Conservation (phyloP, 2,797 vertebrate species). For the Limnodromus scolopaceus region DNA sequence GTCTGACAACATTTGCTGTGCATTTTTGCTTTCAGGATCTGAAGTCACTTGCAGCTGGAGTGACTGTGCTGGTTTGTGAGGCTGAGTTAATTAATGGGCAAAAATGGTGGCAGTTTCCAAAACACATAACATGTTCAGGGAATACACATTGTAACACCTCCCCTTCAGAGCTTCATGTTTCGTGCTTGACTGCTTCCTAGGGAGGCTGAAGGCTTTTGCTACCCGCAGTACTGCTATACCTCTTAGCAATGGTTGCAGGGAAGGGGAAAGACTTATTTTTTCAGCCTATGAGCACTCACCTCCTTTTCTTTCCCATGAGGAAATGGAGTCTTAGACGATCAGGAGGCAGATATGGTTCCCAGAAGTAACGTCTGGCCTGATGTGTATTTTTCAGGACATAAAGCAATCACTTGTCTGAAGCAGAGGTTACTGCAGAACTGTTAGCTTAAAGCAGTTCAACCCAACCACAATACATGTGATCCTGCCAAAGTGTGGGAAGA, state of each 20-base stretch:
- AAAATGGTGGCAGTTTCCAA: neutral
- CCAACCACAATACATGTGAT: neutral
- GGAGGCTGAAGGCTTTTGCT: neutral
- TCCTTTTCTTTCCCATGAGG: neutral
- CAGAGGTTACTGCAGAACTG: neutral
- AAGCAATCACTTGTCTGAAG: neutral
- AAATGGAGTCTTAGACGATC: neutral
- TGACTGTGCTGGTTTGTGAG: neutral
- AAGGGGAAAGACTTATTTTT: neutral
- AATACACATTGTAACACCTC: neutral
- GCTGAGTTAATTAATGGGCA: neutral
- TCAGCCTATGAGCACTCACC: neutral
- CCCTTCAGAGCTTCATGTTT: neutral
- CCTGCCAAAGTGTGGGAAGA: neutral
- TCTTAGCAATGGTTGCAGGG: neutral
- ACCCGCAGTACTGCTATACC: rapidly evolving
- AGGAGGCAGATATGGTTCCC: neutral
- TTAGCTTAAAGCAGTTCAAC: neutral
- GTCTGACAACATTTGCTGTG: neutral
- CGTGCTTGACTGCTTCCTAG: neutral
- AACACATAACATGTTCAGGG: neutral
- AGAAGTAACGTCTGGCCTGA: neutral
- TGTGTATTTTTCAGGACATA: neutral
- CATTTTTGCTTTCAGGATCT: neutral
- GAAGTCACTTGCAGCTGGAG: neutral